Evolutionary conservation across 2,113 vertebrate species (phyloP), one percentile per base, ranked within the genome.

Genomic region (Gambusia affinis): DNA sequence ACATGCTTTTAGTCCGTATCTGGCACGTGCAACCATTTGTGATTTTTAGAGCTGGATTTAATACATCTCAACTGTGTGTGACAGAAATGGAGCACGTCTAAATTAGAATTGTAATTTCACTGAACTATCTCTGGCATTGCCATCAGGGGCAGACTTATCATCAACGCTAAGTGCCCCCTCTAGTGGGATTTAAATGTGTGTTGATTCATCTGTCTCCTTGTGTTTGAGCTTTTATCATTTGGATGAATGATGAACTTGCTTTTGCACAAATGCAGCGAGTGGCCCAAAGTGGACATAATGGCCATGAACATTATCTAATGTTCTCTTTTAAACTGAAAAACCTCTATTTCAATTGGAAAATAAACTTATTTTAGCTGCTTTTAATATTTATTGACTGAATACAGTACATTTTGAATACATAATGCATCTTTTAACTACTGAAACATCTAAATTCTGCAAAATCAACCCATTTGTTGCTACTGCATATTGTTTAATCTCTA

Each of bases 71-170:
- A 66, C 73, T 66, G 24, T 72, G 73, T 77, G 60, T 87, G 88
- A 87, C 85, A 84, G 85, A 85, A 81, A 73, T 72, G 57, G 84
- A 83, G 70, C 77, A 81, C 61, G 74, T 80, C 73, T 70, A 80
- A 88, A 88, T 87, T 81, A 79, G 68, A 87, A 72, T 71, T 76
- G 77, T 83, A 77, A 78, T 87, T 88, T 81, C 79, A 86, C 57
- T 83, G 79, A 87, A 85, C 75, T 81, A 61, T 88, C 67, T 84
- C 62, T 73, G 67, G 42, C 70, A 68, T 31, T 79, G 57, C 81
- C 66, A 61, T 54, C 62, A 75, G 54, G 72, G 79, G 63, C 83
- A 73, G 81, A 74, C 73, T 72, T 78, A 15, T 82, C 73, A 80
- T 85, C 78, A 76, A 65, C 24, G 30, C 39, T 67, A 77, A 75